Evolutionary conservation across 2,888 invertebrate species (phyloP), one percentile per base, ranked within the genome.

Genomic region (Hartigia nigra): DNA sequence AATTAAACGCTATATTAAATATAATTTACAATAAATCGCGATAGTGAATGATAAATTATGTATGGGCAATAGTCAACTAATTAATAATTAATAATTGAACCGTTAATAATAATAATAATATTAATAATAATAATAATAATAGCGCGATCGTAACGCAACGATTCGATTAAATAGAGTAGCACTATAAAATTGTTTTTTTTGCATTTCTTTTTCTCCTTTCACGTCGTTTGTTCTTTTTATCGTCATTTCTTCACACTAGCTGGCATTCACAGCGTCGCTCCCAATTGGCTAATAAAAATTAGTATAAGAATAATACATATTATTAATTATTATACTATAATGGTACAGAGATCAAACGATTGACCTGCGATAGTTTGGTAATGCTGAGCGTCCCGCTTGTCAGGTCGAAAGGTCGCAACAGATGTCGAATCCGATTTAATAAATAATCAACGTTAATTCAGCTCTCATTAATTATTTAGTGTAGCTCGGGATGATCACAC

Each of bases 271-370:
- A 55, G 78, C 72, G 82, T 82, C 77, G 76, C 75, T 84, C 85
- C 55, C 81, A 87, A 88, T 89, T 89, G 84, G 85, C 87, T 89
- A 90, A 86, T 88, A 88, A 88, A 87, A 88, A 88, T 88, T 86
- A 89, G 86, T 85, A 88, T 87, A 88, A 88, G 87, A 89, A 89
- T 88, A 88, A 86, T 88, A 86, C 82, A 82, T 87, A 87, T 84
- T 78, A 79, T 86, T 87, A 87, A 88, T 87, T 82, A 84, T 84
- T 86, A 84, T 79, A 82, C 87, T 90, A 90, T 83, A 88, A 89
- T 89, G 87, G 88, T 90, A 89, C 85, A 87, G 91, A 91, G 91
- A 91, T 91, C 91, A 90, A 88, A 83, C 82, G 81, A 88, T 88
- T 90, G 88, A 89, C 87, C 89, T 87, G 87, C 84, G 85, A 88